These are phyloP conservation scores for Gallirallus australis DNA, from an alignment of 2,797 vertebrate genomes.

Conservation along the genomic window DNA sequence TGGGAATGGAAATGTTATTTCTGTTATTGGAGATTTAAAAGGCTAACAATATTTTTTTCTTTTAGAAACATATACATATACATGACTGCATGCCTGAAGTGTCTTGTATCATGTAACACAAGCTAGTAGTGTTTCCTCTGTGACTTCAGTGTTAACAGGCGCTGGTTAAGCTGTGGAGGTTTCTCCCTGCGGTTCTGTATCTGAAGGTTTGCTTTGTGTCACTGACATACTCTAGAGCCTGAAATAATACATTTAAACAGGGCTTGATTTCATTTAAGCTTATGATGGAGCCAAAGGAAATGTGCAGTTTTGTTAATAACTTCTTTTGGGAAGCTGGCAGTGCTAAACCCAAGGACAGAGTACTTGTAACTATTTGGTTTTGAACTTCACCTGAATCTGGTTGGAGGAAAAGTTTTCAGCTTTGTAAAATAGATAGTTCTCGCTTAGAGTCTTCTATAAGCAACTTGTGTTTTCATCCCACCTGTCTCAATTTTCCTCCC, in stretches of 20 bases:
- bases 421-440: not conserved
- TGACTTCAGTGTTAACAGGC: rapidly evolving
- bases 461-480: not conserved
- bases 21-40: not conserved
- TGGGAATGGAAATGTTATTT: not conserved
- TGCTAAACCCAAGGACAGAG: not conserved
- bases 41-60: not conserved
- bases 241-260: not conserved
- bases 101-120: not conserved
- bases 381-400: not conserved
- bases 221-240: not conserved
- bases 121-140: not conserved
- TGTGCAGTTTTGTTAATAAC: not conserved
- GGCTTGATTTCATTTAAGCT: not conserved
- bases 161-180: not conserved
- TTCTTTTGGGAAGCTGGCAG: not conserved
- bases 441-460: not conserved
- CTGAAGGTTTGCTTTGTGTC: not conserved
- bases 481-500: not conserved
- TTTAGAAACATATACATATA: not conserved
- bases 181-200: not conserved
- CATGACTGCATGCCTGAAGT: not conserved
- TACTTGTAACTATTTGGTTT: not conserved
- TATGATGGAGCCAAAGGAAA: not conserved
- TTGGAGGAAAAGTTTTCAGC: not conserved